phyloP scores from a whole-genome alignment of 2,888 invertebrate genomes.

The Diadegma fenestrale region DNA sequence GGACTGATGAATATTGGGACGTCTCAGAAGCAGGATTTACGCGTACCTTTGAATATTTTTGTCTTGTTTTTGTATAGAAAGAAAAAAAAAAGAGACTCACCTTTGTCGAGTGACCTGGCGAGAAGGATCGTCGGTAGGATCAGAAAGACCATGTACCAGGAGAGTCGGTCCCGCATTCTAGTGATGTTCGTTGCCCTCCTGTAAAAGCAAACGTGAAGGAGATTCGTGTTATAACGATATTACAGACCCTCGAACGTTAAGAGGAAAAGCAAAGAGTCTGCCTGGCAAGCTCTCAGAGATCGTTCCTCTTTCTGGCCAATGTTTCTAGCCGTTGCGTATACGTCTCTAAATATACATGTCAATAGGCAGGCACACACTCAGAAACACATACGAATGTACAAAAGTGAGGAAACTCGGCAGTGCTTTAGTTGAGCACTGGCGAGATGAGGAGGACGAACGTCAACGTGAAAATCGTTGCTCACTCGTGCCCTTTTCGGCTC shows the following conservation, averaged over 20 bases:
- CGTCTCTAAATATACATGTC: conserved; percentile 27
- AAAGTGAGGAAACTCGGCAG: conserved; percentile 24
- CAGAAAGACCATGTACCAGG: conserved; percentile 84
- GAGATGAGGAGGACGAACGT: conserved; percentile 20
- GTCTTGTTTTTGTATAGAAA: background rate
- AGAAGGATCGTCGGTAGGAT: conserved; percentile 84
- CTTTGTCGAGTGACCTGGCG: conserved; percentile 84
- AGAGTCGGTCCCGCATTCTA: conserved; percentile 84
- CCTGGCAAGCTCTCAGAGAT: conserved; percentile 2
- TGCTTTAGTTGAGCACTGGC: conserved; percentile 19
- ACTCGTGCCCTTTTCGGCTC: conserved; percentile 37
- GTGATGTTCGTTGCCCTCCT: conserved; percentile 74
- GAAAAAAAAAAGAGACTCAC: conserved; percentile 73
- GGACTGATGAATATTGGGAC: background rate
- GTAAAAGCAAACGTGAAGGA: conserved; percentile 58
- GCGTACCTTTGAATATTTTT: background rate
- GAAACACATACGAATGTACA: conserved; percentile 6
- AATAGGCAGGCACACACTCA: background rate
- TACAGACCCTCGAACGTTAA: conserved; percentile 42
- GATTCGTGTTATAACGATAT: conserved; percentile 45
- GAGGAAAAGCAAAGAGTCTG: conserved; percentile 34
- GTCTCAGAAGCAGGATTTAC: background rate
- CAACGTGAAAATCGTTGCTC: conserved; percentile 39
- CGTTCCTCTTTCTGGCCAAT: conserved; percentile 7
- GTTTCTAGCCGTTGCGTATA: conserved; percentile 5